Evolutionary conservation across 1,140 invertebrate species (phyloP), one percentile per base, ranked within the genome.

Genomic region (Vanessa atalanta): DNA sequence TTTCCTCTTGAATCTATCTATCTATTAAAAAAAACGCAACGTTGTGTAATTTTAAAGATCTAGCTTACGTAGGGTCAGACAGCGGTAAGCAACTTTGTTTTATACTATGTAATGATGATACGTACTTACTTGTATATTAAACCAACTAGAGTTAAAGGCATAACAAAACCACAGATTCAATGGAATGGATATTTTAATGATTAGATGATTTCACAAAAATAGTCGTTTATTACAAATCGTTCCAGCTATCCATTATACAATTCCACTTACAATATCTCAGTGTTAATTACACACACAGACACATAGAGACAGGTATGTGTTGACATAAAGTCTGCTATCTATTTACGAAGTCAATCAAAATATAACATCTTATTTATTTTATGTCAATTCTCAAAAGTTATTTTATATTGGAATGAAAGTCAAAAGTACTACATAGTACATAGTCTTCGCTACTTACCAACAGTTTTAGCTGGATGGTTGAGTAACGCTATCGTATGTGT

Each of bases 181-280:
- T 87, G 80, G 79, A 87, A 86, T 85, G 79, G 82, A 57, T 57
- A 23, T 57, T 83, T 86, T 88, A 87, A 86, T 87, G 87, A 87
- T 81, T 85, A 80, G 85, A 88, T 83, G 80, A 83, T 79, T 84
- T 86, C 85, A 88, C 83, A 87, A 86, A 88, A 88, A 87, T 88
- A 88, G 80, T 84, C 78, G 67, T 83, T 83, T 80, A 78, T 81
- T 83, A 85, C 83, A 82, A 81, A 79, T 79, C 71, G 26, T 31
- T 71, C 31, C 70, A 77, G 66, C 73, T 80, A 79, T 72, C 76
- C 63, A 65, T 57, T 65, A 48, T 70, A 66, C 65, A 72, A 47
- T 66, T 47, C 51, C 64, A 26, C 20, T 68, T 72, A 72, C 50
- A 66, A 66, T 60, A 72, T 50, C 71, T 53, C 64, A 31, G 16